Evolutionary conservation across 2,888 invertebrate genomes (phyloP), one percentile per base, ranked within the genome.

Genomic region (Pantelozetes paolii): DNA sequence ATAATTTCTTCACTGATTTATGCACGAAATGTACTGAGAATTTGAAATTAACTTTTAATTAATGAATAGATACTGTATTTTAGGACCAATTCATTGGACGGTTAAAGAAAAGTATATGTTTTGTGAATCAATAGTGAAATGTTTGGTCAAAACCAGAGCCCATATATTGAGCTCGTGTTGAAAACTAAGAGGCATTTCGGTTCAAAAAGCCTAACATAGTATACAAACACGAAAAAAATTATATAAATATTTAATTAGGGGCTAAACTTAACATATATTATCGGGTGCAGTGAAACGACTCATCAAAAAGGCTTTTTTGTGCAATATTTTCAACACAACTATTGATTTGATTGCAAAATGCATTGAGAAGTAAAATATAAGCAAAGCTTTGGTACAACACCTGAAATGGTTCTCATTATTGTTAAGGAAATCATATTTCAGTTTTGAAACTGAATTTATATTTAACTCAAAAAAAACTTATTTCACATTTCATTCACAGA

Each of bases 241-340:
- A 54, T 54, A 54, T 54, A 54, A 54, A 54, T 54, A 54, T 54
- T 54, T 54, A 54, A 54, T 54, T 54, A 54, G 54, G 26, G 54
- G 23, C 26, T 26, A 54, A 9, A 45, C 18, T 18, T 15, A 45
- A 9, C 15, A 50, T 20, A n/a, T 54, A 26, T 50, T 54, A 26
- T 54, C 11, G 11, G 9, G 26, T 54, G 54, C 54, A 54, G 26
- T 54, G 54, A 54, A 54, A 23, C n/a, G 26, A 54, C 54, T 54
- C 50, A 6, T n/a, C 20, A 18, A 8, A 45, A 45, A 11, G 15
- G 1, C 18, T 3, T 26, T 54, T 54, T 50, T n/a, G 6, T 13
- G 15, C 45, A 11, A 15, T 45, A 45, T 45, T 23, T 45, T 54
- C 26, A 26, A 9, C 11, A 54, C 26, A 26, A 26, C 54, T 26